Percentiles rank a stretch among this genome's conserved stretches.
These are phyloP conservation scores for Drosophila parvula DNA, from an alignment of 1,140 invertebrate genomes.

Conservation along the genomic window DNA sequence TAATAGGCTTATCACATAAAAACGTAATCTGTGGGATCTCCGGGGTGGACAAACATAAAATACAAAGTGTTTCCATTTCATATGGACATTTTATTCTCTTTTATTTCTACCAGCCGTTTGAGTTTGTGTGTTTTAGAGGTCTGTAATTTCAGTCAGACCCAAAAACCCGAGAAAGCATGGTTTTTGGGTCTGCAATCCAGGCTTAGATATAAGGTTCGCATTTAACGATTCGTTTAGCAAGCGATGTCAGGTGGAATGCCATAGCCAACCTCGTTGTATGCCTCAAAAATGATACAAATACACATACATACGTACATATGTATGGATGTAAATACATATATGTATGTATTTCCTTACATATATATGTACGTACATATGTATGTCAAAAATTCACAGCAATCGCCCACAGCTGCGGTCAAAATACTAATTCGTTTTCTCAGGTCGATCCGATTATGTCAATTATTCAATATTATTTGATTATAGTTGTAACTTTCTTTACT, in stretches of 20 bases:
- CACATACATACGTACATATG: background rate
- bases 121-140: background rate
- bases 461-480: background rate
- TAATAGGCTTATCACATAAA: slow-evolving; percentile 47
- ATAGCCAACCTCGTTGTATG: background rate
- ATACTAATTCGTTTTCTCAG: background rate
- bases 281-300: background rate
- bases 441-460: background rate
- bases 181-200: slow-evolving; percentile 8
- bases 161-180: slow-evolving; percentile 21
- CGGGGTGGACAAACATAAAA: slow-evolving; percentile 35
- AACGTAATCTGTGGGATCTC: slow-evolving; percentile 35
- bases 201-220: slow-evolving; percentile 50
- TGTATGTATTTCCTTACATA: too few relatives aligned
- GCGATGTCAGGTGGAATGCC: slow-evolving; percentile 42
- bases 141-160: slow-evolving; percentile 19
- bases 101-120: background rate
- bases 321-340: too few relatives aligned
- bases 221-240: slow-evolving; percentile 65
- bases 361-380: too few relatives aligned
- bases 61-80: slow-evolving; percentile 27
- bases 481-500: too few relatives aligned
- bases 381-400: background rate
- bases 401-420: background rate
- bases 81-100: slow-evolving; percentile 7